Evolutionary conservation across 2,113 vertebrate genomes (phyloP), one percentile per base, ranked within the genome.

Genomic region (Pollachius pollachius): DNA sequence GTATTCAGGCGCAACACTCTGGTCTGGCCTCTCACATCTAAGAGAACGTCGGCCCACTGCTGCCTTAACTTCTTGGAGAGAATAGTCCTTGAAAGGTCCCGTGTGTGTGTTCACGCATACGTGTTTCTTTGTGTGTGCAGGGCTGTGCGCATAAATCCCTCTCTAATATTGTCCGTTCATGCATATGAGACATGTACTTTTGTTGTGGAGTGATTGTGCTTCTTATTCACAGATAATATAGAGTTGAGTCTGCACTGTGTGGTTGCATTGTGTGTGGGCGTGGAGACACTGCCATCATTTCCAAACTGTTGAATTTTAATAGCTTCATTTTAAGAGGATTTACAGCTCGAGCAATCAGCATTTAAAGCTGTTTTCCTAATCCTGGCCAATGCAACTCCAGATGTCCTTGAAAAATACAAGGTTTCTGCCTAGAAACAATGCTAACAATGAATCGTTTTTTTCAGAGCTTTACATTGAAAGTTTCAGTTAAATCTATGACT

Each of bases 271-370:
- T 70, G 58, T 65, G 60, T 41, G 66, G 65, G 11, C 11, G 37
- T 41, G 37, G 3, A 56, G 15, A 56, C 54, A 56, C 54, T 58
- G 76, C 79, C 82, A 74, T 83, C 61, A 75, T 65, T 70, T 71
- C 74, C 71, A 76, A 64, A 77, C 65, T 18, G 68, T 64, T 65
- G 85, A 81, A 83, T 87, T 67, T 80, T 76, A 64, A 78, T 61
- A 63, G n/a, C 61, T 65, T 82, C 65, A 61, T 62, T 68, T 81
- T 76, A 86, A 85, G 79, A 85, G 66, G 85, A 78, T 85, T 87
- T 80, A 17, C 52, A 2, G 80, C 69, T 81, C 72, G 25, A 64
- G 74, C 67, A 0, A 73, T 73, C 65, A 68, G 70, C 73, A 65
- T 82, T 74, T 74, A 70, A 68, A 81, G 37, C 70, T 62, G 59